These are phyloP conservation scores for Cebus imitator DNA, from an alignment of 2,113 vertebrate species.

Conservation along the genomic window DNA sequence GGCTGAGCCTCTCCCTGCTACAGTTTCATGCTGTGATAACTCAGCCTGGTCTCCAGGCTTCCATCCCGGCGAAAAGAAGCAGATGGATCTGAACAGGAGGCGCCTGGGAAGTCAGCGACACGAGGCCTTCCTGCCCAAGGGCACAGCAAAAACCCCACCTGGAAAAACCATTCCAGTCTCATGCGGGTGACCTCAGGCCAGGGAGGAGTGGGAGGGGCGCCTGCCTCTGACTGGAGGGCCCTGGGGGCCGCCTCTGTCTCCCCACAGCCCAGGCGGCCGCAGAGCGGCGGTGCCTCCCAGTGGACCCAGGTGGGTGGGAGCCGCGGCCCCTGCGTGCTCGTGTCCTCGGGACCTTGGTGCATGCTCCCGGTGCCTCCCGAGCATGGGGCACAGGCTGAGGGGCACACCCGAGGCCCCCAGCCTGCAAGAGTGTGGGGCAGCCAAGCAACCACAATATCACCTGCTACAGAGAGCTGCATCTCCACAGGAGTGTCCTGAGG, in stretches of 20 bases:
- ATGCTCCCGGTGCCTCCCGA: not conserved
- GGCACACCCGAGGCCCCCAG: not conserved
- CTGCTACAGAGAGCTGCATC: not conserved
- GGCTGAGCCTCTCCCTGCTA: not conserved
- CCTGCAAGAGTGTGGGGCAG: not conserved
- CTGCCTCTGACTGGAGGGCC: not conserved
- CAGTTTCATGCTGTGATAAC: not conserved
- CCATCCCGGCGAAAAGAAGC: not conserved
- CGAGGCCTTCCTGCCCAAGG: not conserved
- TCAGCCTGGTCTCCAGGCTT: not conserved
- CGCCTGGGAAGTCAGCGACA: not conserved
- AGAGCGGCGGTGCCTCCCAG: accelerated
- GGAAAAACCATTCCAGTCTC: not conserved
- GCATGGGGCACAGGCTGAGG: not conserved
- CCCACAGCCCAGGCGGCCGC: not conserved
- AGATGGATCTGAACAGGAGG: not conserved
- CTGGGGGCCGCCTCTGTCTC: not conserved
- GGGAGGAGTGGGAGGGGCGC: not conserved
- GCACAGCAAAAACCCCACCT: not conserved
- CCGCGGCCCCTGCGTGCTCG: accelerated
- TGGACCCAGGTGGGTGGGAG: not conserved
- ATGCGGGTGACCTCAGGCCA: not conserved
- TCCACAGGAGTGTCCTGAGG: not conserved
- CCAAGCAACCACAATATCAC: not conserved
- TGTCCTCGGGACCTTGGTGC: not conserved